Evolutionary conservation across 1,140 invertebrate species (phyloP).

Genomic region (Neodiprion virginianus): DNA sequence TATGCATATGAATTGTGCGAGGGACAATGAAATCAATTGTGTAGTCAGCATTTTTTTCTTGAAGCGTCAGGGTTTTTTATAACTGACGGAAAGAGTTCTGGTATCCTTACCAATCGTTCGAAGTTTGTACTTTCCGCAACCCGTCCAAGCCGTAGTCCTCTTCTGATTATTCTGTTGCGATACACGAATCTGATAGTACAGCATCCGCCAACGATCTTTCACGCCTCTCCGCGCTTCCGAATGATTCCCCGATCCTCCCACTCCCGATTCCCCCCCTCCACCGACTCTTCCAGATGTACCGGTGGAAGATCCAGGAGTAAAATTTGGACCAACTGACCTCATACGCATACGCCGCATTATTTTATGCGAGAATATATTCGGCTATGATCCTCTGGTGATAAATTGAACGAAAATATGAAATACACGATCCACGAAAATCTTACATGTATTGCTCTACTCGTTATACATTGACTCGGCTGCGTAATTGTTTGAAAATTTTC

Average conservation of each 20-base stretch:
- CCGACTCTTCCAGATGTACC: background rate
- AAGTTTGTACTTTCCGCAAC: background rate
- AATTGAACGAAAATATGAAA: too few species aligned
- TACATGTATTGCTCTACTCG: too few species aligned
- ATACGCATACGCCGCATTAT: slow-evolving; percentile 9
- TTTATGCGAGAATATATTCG: background rate
- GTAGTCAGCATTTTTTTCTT: background rate
- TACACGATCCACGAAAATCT: too few species aligned
- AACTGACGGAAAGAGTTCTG: background rate
- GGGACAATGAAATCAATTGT: too few species aligned
- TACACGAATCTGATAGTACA: slow-evolving; percentile 9
- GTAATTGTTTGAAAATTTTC: too few species aligned
- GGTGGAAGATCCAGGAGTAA: background rate
- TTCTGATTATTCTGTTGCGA: background rate
- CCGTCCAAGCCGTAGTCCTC: background rate
- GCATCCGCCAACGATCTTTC: slow-evolving; percentile 5
- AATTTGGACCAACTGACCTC: background rate
- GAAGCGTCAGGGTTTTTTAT: background rate
- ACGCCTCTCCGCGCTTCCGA: background rate
- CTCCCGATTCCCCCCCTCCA: background rate
- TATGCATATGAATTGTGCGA: too few species aligned
- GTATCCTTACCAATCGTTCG: background rate
- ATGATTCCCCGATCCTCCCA: background rate
- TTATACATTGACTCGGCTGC: too few species aligned
- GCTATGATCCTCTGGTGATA: background rate